A percentile compares a stretch with the other conserved stretches of the same genome.
Conservation (phyloP, 2,113 vertebrate genomes). For the Colossoma macropomum region DNA sequence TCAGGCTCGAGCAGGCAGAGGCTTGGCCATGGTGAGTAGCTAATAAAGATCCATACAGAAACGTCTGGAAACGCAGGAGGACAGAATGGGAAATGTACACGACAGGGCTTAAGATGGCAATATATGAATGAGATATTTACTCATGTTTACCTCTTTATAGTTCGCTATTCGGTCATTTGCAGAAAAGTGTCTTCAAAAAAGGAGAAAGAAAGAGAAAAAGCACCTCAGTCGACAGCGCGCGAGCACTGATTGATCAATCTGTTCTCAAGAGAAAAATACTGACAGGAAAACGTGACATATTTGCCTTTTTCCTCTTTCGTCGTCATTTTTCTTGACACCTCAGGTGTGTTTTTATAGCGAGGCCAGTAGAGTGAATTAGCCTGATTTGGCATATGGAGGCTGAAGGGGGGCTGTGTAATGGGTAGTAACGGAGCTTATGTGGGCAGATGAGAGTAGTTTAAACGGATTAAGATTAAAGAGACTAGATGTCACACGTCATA, state of each 20-base stretch:
- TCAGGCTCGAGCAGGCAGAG: slow-evolving; percentile 67
- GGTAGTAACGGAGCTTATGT: background rate
- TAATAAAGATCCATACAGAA: slow-evolving; percentile 38
- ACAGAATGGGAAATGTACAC: background rate
- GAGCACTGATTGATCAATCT: too few relatives aligned
- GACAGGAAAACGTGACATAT: too few relatives aligned
- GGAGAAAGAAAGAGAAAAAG: too few relatives aligned
- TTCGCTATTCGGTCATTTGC: too few relatives aligned
- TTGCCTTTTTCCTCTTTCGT: too few relatives aligned
- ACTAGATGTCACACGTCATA: background rate
- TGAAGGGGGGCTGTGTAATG: background rate
- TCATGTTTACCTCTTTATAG: too few relatives aligned
- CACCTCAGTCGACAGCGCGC: too few relatives aligned
- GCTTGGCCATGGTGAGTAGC: slow-evolving; percentile 70
- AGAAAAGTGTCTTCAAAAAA: too few relatives aligned
- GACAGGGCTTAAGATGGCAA: background rate
- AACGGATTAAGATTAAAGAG: background rate
- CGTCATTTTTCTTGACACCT: too few relatives aligned
- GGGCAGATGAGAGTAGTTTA: background rate
- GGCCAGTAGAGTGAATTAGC: background rate
- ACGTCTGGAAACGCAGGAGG: slow-evolving; percentile 22
- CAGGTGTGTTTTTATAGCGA: too few relatives aligned
- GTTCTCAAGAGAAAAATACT: too few relatives aligned
- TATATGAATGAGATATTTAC: too few relatives aligned
- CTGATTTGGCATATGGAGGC: background rate